phyloP scores from a whole-genome alignment of 2,113 vertebrate genomes.

The Synodontis membranacea region DNA sequence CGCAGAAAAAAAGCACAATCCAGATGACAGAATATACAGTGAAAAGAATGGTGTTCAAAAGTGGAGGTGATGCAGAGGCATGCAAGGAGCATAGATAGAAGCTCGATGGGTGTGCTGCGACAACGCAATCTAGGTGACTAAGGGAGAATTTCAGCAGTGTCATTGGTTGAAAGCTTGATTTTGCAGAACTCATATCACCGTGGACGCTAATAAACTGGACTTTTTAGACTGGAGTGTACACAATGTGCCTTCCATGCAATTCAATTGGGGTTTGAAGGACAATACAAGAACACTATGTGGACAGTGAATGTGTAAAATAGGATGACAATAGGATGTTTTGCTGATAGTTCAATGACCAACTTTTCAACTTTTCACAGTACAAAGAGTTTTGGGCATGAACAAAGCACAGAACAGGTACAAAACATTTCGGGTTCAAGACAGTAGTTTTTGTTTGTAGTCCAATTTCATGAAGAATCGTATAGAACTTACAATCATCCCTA shows the following conservation, averaged over 20 bases:
- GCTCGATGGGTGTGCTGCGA: conserved; percentile 19
- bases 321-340: neutral
- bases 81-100: conserved; percentile 61
- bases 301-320: neutral
- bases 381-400: neutral
- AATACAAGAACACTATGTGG: neutral
- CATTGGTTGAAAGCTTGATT: conserved; percentile 7
- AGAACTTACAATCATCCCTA: conserved; percentile 1
- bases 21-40: conserved; percentile 55
- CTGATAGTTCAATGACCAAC: neutral
- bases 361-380: conserved; percentile 10
- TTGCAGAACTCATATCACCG: neutral
- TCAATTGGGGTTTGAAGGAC: neutral
- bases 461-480: conserved; percentile 4
- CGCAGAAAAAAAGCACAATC: conserved; percentile 34
- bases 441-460: neutral
- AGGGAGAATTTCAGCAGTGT: neutral
- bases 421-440: conserved; percentile 20
- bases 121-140: neutral
- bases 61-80: conserved; percentile 62
- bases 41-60: conserved; percentile 52
- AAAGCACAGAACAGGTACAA: conserved; percentile 1
- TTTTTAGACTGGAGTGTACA: neutral
- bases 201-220: neutral
- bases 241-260: conserved; percentile 20